phyloP scores from a whole-genome alignment of 2,113 vertebrate species.

The Melanotaenia duboulayi region DNA sequence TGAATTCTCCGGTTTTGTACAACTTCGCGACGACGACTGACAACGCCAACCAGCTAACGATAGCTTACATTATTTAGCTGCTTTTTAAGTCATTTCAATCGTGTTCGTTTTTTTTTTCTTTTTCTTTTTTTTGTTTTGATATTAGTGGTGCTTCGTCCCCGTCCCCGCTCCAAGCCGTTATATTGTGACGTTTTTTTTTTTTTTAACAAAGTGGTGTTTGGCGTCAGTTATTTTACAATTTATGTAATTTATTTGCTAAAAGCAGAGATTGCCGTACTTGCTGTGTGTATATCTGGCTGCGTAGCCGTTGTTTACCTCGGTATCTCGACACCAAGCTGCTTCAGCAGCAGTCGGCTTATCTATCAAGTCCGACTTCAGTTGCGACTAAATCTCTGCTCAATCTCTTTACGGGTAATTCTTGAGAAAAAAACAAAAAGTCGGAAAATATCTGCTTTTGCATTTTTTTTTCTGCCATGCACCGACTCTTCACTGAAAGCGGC shows the following conservation, averaged over 20 bases:
- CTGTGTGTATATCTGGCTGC: constrained; percentile 64
- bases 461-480: constrained; percentile 69
- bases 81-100: constrained; percentile 62
- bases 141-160: constrained; percentile 49
- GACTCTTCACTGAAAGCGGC: constrained; percentile 75
- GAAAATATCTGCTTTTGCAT: constrained; percentile 60
- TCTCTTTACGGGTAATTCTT: constrained; percentile 86
- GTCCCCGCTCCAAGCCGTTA: constrained; percentile 47
- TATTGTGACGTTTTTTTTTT: constrained; percentile 49
- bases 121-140: constrained; percentile 49
- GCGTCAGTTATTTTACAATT: not conserved
- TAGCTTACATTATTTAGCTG: constrained; percentile 52
- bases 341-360: constrained; percentile 62
- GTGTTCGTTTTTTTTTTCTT: constrained; percentile 44
- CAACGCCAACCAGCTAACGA: constrained; percentile 42
- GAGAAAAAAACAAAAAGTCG: constrained; percentile 59
- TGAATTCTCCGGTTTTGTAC: constrained; percentile 52
- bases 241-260: constrained; percentile 23
- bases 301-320: constrained; percentile 77
- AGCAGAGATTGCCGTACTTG: constrained; percentile 48
- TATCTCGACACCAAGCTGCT: constrained; percentile 69
- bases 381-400: constrained; percentile 69
- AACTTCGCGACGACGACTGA: constrained; percentile 43
- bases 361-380: constrained; percentile 69
- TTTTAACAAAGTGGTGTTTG: constrained; percentile 35